These are phyloP conservation scores for Nomada goodeniana DNA, from an alignment of 2,888 invertebrate genomes.

Conservation along the genomic window DNA sequence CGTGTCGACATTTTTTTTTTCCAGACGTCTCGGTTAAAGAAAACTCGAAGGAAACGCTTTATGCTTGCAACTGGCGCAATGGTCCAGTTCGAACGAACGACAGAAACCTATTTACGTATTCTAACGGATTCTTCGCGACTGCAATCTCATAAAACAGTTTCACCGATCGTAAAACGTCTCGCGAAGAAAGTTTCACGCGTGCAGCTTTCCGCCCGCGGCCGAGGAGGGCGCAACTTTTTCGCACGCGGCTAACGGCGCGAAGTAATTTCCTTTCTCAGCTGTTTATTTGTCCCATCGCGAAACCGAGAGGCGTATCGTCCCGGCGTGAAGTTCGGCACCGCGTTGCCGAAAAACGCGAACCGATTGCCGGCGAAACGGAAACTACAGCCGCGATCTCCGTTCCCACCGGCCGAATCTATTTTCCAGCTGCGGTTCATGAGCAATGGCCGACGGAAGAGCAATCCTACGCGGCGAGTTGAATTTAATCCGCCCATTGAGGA, in stretches of 20 bases:
- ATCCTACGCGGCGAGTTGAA: slow-evolving; percentile 26
- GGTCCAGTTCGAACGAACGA: too few species aligned
- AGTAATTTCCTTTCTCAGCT: slow-evolving; percentile 43
- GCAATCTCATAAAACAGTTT: slow-evolving; percentile 37
- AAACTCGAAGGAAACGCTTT: too few species aligned
- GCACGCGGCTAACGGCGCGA: slow-evolving; percentile 30
- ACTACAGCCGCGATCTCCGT: slow-evolving; percentile 27
- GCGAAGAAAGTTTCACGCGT: slow-evolving; percentile 32
- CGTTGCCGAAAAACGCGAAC: slow-evolving; percentile 23
- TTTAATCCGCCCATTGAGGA: slow-evolving; percentile 17
- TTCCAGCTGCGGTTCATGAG: slow-evolving; percentile 2
- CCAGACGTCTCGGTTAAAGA: too few species aligned
- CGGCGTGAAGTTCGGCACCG: slow-evolving; percentile 15
- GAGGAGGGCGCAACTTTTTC: slow-evolving; percentile 37
- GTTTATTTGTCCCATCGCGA: slow-evolving; percentile 48
- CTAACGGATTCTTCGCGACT: slow-evolving; percentile 19
- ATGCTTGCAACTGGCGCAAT: too few species aligned
- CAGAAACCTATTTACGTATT: too few species aligned
- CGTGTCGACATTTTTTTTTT: slow-evolving; percentile 16
- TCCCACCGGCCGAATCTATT: slow-evolving; percentile 21
- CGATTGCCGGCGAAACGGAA: slow-evolving; percentile 30
- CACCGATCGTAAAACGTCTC: slow-evolving; percentile 34
- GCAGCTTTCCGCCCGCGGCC: background rate
- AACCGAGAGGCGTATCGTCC: slow-evolving; percentile 45
- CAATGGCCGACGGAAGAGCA: slow-evolving; percentile 16